These are phyloP conservation scores for Callionymus lyra DNA, from an alignment of 2,113 vertebrate species.

Conservation along the genomic window DNA sequence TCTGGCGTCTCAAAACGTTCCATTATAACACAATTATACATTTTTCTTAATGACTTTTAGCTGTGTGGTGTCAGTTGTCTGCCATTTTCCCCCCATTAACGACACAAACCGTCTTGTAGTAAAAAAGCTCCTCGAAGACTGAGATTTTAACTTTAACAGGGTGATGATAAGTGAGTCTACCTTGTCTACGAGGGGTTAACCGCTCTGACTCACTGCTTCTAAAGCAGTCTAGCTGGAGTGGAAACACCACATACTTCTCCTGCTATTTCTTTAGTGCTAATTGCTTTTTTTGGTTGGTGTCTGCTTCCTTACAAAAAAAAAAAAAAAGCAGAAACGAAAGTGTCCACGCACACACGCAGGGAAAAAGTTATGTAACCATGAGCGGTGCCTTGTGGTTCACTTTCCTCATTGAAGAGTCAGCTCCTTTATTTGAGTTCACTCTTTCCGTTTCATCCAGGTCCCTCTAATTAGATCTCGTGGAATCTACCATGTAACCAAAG, in stretches of 20 bases:
- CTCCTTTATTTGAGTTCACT: slow-evolving; percentile 28
- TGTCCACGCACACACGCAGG: slow-evolving; percentile 17
- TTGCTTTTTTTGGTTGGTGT: slow-evolving; percentile 38
- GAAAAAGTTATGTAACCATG: slow-evolving; percentile 55
- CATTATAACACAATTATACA: too few species aligned
- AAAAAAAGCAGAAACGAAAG: too few species aligned
- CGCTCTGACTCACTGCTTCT: slow-evolving; percentile 53
- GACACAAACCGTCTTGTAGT: too few species aligned
- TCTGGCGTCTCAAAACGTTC: too few species aligned
- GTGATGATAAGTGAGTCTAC: slow-evolving; percentile 12
- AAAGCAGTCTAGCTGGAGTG: slow-evolving; percentile 32
- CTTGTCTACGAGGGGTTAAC: slow-evolving; percentile 26
- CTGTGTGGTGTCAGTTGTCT: too few species aligned
- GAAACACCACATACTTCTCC: slow-evolving; percentile 39
- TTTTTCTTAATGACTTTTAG: too few species aligned
- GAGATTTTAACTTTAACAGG: too few species aligned
- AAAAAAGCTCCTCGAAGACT: too few species aligned
- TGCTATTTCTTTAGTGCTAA: slow-evolving; percentile 54
- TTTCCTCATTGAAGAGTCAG: slow-evolving; percentile 22
- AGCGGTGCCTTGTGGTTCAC: slow-evolving; percentile 31
- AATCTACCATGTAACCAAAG: slow-evolving; percentile 6
- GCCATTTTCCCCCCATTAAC: too few species aligned
- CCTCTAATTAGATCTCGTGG: slow-evolving; percentile 35
- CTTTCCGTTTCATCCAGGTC: slow-evolving; percentile 40
- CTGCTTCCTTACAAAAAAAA: slow-evolving; percentile 8